These are phyloP conservation scores for Cloeon dipterum DNA, from an alignment of 2,888 invertebrate species.

Conservation along the genomic window DNA sequence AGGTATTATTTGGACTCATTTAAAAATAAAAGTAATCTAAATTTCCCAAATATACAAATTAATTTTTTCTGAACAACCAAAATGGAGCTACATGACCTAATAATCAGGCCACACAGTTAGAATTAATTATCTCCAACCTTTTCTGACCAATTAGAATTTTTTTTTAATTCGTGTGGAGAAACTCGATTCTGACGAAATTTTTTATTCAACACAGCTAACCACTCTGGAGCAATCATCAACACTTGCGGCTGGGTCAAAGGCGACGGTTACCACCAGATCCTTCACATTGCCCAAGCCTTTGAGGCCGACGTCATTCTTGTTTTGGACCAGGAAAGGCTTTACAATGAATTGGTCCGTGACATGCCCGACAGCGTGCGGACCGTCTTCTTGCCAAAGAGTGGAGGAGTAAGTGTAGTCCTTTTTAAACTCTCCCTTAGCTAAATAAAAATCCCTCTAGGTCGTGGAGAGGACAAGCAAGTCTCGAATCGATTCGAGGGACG, in stretches of 20 bases:
- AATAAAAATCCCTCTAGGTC: too few relatives aligned
- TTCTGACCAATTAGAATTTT: too few relatives aligned
- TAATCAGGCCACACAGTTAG: too few relatives aligned
- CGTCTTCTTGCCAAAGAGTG: conserved; percentile 81
- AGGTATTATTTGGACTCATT: not conserved
- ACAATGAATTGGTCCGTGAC: conserved; percentile 80
- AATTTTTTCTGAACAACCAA: too few relatives aligned
- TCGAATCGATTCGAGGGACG: conserved; percentile 53
- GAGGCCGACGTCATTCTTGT: conserved; percentile 91
- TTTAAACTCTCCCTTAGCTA: conserved; percentile 2
- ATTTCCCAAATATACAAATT: too few relatives aligned
- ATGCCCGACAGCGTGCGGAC: conserved; percentile 87
- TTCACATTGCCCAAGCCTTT: conserved; percentile 78
- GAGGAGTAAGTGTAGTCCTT: conserved; percentile 45
- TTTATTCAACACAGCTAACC: conserved; percentile 50
- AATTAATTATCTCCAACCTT: too few relatives aligned
- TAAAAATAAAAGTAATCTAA: too few relatives aligned
- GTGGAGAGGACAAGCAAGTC: conserved; percentile 58
- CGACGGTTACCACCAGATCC: conserved; percentile 65
- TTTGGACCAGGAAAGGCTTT: conserved; percentile 85
- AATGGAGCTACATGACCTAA: too few relatives aligned
- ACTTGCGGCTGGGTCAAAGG: conserved; percentile 96
- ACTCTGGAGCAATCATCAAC: conserved; percentile 84
- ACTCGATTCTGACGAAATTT: too few relatives aligned
- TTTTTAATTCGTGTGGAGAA: too few relatives aligned